phyloP scores from a whole-genome alignment of 2,797 vertebrate genomes.

The Peromyscus aztecus region DNA sequence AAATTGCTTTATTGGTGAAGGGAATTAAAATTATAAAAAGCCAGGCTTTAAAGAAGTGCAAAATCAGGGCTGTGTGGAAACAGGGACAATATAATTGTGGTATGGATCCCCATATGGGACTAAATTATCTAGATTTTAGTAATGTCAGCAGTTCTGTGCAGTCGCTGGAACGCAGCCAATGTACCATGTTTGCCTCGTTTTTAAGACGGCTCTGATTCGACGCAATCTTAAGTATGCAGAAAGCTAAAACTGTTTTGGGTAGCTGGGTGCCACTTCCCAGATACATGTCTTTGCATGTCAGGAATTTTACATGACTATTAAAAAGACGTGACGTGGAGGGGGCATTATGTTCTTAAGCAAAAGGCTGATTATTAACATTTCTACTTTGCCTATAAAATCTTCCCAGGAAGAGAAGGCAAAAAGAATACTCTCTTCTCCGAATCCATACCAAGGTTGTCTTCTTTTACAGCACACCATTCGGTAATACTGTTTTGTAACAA shows the following conservation, averaged over 20 bases:
- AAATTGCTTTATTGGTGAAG: conserved; percentile 90
- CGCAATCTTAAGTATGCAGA: conserved; percentile 88
- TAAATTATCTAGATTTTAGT: conserved; percentile 91
- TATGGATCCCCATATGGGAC: conserved; percentile 91
- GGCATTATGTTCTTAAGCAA: conserved; percentile 77
- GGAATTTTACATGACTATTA: conserved; percentile 86
- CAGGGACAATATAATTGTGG: conserved; percentile 91
- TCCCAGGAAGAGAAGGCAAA: conserved; percentile 50
- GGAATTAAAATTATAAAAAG: conserved; percentile 91
- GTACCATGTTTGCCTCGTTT: conserved; percentile 89
- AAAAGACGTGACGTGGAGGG: conserved; percentile 82
- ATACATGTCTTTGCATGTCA: conserved; percentile 86
- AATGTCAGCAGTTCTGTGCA: conserved; percentile 89
- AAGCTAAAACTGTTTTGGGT: conserved; percentile 85
- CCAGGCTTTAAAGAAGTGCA: conserved; percentile 88
- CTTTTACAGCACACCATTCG: conserved; percentile 86
- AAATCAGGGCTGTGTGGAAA: conserved; percentile 90
- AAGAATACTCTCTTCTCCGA: conserved; percentile 69
- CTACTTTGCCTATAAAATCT: conserved; percentile 70
- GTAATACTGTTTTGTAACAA: conserved; percentile 88
- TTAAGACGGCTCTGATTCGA: conserved; percentile 88
- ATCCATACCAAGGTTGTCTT: conserved; percentile 86
- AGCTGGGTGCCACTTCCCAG: conserved; percentile 87
- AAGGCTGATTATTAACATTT: conserved; percentile 81
- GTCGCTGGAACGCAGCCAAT: conserved; percentile 88